A percentile compares a stretch with the other conserved stretches of the same genome.
Conservation (phyloP, 2,113 vertebrate species). For the Clarias batrachus region DNA sequence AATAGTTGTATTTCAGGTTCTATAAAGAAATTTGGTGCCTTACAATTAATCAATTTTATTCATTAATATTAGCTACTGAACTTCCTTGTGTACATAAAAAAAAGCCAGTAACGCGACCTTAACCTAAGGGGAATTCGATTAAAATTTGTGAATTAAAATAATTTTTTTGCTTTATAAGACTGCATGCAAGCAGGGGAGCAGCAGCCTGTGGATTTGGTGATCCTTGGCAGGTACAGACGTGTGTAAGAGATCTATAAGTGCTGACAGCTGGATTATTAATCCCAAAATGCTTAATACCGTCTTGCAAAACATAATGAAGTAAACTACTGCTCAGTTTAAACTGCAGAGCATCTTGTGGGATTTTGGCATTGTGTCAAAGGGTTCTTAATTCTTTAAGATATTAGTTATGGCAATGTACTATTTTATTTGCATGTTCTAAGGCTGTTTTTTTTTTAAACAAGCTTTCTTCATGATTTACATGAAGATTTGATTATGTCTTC, state of each 20-base stretch:
- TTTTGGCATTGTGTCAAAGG: conserved; percentile 56
- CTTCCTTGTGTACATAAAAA: too few relatives aligned
- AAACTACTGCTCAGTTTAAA: conserved; percentile 62
- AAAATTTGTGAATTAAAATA: too few relatives aligned
- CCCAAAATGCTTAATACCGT: conserved; percentile 68
- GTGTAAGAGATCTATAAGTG: conserved; percentile 40
- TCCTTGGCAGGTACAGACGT: background rate
- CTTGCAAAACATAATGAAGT: conserved; percentile 69
- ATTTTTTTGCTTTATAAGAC: too few relatives aligned
- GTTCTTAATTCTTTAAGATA: background rate
- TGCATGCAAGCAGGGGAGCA: too few relatives aligned
- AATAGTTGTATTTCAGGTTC: too few relatives aligned
- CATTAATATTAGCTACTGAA: too few relatives aligned
- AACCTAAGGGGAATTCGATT: too few relatives aligned
- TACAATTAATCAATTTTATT: too few relatives aligned
- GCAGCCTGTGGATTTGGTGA: too few relatives aligned
- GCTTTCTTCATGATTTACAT: conserved; percentile 9
- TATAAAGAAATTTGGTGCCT: too few relatives aligned
- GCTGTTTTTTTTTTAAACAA: background rate
- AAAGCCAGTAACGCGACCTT: too few relatives aligned
- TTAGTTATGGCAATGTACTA: background rate
- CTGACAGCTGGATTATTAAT: conserved; percentile 72
- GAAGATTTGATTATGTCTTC: background rate
- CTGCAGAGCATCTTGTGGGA: conserved; percentile 52
- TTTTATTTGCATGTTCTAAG: background rate